Percentiles rank a stretch among this genome's conserved stretches.
Conservation (phyloP, 2,888 invertebrate species). For the Trypoxylon attenuatum region DNA sequence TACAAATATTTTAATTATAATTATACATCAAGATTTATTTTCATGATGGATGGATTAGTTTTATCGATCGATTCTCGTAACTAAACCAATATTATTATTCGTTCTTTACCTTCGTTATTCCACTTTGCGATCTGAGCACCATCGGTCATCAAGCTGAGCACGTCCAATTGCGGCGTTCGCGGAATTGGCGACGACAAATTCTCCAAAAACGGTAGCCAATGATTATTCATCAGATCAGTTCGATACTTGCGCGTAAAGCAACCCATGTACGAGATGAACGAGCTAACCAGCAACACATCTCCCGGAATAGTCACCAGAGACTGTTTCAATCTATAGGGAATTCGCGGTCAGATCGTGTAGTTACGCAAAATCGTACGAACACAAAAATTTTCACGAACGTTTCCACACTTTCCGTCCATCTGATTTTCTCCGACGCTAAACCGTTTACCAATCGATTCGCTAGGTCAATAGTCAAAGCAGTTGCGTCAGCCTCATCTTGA, state of each 20-base stretch:
- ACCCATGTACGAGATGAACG: slow-evolving; percentile 96
- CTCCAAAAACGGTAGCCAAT: slow-evolving; percentile 88
- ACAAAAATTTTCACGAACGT: slow-evolving; percentile 63
- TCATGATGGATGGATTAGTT: too few relatives aligned
- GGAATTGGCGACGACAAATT: slow-evolving; percentile 85
- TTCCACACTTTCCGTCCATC: slow-evolving; percentile 84
- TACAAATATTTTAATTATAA: too few relatives aligned
- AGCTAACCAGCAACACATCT: slow-evolving; percentile 90
- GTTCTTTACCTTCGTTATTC: slow-evolving; percentile 93
- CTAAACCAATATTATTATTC: too few relatives aligned
- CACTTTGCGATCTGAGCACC: slow-evolving; percentile 94
- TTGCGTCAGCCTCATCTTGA: slow-evolving; percentile 94
- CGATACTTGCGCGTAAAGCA: slow-evolving; percentile 93
- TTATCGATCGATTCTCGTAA: too few relatives aligned
- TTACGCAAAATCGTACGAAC: too few relatives aligned
- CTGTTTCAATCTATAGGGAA: slow-evolving; percentile 82
- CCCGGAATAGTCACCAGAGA: slow-evolving; percentile 90
- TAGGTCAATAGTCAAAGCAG: slow-evolving; percentile 90
- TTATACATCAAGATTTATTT: neutral
- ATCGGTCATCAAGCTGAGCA: slow-evolving; percentile 90
- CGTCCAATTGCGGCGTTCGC: slow-evolving; percentile 86
- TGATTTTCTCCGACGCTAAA: slow-evolving; percentile 91
- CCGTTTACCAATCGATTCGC: slow-evolving; percentile 95
- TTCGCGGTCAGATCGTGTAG: too few relatives aligned
- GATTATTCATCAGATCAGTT: slow-evolving; percentile 83